Evolutionary conservation across 92 coral and sea anemone species (phyloP), one percentile per base, ranked within the genome.

Genomic region (Zoanthus solanderi): DNA sequence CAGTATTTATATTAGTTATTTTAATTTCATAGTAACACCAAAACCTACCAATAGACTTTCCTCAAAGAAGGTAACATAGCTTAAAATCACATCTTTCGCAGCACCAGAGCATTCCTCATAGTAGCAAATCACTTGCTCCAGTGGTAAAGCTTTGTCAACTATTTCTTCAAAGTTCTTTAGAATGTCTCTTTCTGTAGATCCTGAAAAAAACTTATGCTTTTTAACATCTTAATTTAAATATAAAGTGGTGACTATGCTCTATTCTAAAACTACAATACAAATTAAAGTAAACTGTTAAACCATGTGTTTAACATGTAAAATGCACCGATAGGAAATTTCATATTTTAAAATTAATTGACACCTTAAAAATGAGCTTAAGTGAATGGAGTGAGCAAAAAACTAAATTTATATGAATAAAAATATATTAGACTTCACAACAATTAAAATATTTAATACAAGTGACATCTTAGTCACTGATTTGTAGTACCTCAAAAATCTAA

Each of bases 161-260:
- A 88, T 89, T 73, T 63, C 65, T 2, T 89, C 90, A 78, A 89
- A 75, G 66, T 89, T 76, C 30, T 85, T 79, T 5, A 92, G 73
- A 58, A 89, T 90, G 16, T 87, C 82, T 47, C 94, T 89, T 78
- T 92, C 92, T 71, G 91, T 80, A 17, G 86, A 92, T 46, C 94
- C 92, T 92, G 65, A 63, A 46, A 44, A 23, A 13, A 31, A 86
- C 68, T 50, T 18, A 61, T 61, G 68, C 68, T 61, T 61, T 61
- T 79, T 79, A 60, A 60, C 85, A 56, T 18, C 57, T 23, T 47
- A 16, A 61, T 61, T 14, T 14, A 61, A 61, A 61, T 61, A 18
- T 61, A 34, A 18, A 61, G 29, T 61, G 68, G 1, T 61, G 68
- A 61, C 68, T 61, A 61, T 61, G 68, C n/a, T 61, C 1, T 15